Base-by-base conservation (phyloP, 2,888 invertebrate genomes). In the Lasioglossum pauxillum region DNA sequence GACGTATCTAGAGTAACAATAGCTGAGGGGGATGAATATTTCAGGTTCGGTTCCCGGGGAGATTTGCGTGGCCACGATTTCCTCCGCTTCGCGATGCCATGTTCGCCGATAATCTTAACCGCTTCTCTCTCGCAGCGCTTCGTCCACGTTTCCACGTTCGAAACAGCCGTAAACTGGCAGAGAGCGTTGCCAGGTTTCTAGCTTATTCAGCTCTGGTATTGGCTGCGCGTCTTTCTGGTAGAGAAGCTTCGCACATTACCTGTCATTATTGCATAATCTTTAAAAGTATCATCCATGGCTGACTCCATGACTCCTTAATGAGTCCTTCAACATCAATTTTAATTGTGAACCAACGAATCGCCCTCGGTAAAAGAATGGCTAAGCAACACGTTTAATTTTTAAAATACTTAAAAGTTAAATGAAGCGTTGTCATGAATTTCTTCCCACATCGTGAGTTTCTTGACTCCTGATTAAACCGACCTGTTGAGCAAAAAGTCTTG, bases 11-110 rank as follows among this genome's bases (percentile, higher is more conserved):
- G 75, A 76, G 67, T 76, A 75, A 82, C 78, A 82, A 84, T 64
- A 77, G 78, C 53, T 38, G n/a, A 57, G 35, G 49, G 60, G 60
- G 76, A 53, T 87, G 76, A 89, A 87, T 88, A 83, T 84, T 85
- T 78, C 64, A 83, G 57, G 71, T 10, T 79, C 84, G 67, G 83
- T 82, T 38, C 80, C 77, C 44, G 69, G 27, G 73, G 74, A 84
- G 80, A 74, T 23, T 74, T 27, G 75, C 82, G 78, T 80, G 78
- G 35, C 53, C 38, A 72, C 69, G 71, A 77, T 79, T 82, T 69
- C 78, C 78, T 27, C n/a, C 19, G 31, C 49, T 35, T 38, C 10
- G n/a, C 35, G 46, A 46, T 73, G 31, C 73, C 31, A 27, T 23
- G 73, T 23, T 49, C 23, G 49, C 73, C 73, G 46, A 64, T 46